Evolutionary conservation across 2,113 vertebrate genomes (phyloP), one percentile per base, ranked within the genome.

Genomic region (Orientallactaga bullata): DNA sequence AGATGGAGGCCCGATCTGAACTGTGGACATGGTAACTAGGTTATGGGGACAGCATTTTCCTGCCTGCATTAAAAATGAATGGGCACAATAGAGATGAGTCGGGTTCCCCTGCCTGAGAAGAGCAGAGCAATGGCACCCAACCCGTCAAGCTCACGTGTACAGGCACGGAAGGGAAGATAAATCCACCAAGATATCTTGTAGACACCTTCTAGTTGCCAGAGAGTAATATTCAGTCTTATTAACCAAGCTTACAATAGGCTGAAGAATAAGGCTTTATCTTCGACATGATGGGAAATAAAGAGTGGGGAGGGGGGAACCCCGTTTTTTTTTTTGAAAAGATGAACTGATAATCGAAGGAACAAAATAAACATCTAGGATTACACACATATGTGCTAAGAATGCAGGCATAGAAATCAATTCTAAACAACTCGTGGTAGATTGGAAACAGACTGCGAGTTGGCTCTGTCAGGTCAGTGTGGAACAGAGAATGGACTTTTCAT

Each of bases 311-410:
- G 61, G 5, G 65, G 71, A 1, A 35, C n/a, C n/a, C 32, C 10
- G 7, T 42, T 17, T 28, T 76, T 47, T 76, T 47, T 51, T 77
- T 68, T 84, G 42, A 95, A 92, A 55, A 86, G 37, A 13, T 63
- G 18, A 74, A 60, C 37, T 88, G 47, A 15, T 76, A 61, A 76
- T 60, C 71, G 47, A 76, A 39, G 85, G 28, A 74, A 37, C 68
- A 93, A 76, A 83, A 84, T 39, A 95, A 83, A 72, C 21, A 90
- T n/a, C 32, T 8, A 90, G 69, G 42, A 76, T 74, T 37, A 90
- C 10, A 94, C 16, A 94, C 30, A 81, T 12, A 8, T 24, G 60
- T 72, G 15, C 26, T 30, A 78, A 88, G 23, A 88, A 88, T 55
- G 28, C 82, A 94, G 81, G 55, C 37, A 66, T 17, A 60, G 39